Evolutionary conservation across 1,140 invertebrate species (phyloP).

Genomic region (Pseudachorutes palmiensis): DNA sequence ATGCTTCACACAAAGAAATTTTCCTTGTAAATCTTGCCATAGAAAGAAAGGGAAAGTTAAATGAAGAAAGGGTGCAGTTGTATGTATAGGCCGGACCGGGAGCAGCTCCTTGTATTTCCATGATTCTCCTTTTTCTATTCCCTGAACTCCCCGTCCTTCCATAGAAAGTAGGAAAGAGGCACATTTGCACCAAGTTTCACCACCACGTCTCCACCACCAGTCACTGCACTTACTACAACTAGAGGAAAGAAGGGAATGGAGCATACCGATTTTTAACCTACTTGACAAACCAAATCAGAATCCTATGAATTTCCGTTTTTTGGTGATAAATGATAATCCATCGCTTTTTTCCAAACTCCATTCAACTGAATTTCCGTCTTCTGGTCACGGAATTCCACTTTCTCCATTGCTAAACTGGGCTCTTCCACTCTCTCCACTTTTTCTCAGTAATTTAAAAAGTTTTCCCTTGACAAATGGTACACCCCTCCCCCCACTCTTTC

Average conservation of each 20-base stretch:
- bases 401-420: no score
- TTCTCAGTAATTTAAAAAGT: slow-evolving; percentile 3
- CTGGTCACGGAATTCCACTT: not conserved
- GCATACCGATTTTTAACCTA: not conserved
- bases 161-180: not conserved
- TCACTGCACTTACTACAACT: not conserved
- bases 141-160: no score
- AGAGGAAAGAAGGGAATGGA: not conserved
- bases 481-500: not conserved
- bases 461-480: not conserved
- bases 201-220: not conserved
- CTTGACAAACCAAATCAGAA: slow-evolving; percentile 1
- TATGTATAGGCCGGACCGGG: no score
- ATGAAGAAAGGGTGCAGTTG: no score
- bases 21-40: not conserved
- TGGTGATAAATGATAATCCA: not conserved
- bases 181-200: not conserved
- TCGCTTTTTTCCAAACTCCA: not conserved
- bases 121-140: not conserved
- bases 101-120: not conserved
- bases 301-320: not conserved
- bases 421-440: not conserved
- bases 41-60: not conserved
- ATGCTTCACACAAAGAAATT: not conserved
- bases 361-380: not conserved